phyloP scores from a whole-genome alignment of 1,140 invertebrate genomes.

The Scaptodrosophila lebanonensis region DNA sequence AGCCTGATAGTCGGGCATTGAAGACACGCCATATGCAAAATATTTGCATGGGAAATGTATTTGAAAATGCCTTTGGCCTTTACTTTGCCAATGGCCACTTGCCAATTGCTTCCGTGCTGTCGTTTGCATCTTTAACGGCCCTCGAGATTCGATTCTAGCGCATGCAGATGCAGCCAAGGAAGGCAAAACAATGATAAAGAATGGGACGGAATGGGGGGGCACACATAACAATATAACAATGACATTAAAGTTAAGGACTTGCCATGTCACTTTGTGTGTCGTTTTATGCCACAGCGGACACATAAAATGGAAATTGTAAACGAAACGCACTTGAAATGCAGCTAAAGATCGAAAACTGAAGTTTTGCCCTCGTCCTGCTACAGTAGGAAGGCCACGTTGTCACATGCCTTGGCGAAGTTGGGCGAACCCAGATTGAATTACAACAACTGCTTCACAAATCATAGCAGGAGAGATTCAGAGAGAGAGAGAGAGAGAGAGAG shows the following conservation, averaged over 20 bases:
- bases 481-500: no score
- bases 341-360: conserved; percentile 16
- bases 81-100: no score
- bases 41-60: conserved; percentile 4
- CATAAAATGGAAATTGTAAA: conserved; percentile 70
- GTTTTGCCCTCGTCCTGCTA: no score
- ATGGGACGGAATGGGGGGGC: conserved; percentile 22
- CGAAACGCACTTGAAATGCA: conserved; percentile 71
- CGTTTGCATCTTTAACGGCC: conserved; percentile 12
- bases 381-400: no score
- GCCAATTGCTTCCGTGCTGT: no score
- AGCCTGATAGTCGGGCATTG: conserved; percentile 21
- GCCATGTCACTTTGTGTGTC: conserved; percentile 37
- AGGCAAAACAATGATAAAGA: conserved; percentile 7
- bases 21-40: conserved; percentile 26
- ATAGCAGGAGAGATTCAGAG: no score
- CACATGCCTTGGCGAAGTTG: conserved; percentile 4
- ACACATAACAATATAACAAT: conserved; percentile 67
- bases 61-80: no score
- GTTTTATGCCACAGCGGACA: conserved; percentile 53
- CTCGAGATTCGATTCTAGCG: conserved; percentile 10
- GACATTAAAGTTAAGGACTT: conserved; percentile 54
- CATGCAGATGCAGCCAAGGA: conserved; percentile 18
- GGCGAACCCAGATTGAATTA: conserved; percentile 28
- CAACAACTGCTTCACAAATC: conserved; percentile 30